phyloP scores from a whole-genome alignment of 35 echinoderm and acorn worm genomes.

The Heliocidaris tuberculata region DNA sequence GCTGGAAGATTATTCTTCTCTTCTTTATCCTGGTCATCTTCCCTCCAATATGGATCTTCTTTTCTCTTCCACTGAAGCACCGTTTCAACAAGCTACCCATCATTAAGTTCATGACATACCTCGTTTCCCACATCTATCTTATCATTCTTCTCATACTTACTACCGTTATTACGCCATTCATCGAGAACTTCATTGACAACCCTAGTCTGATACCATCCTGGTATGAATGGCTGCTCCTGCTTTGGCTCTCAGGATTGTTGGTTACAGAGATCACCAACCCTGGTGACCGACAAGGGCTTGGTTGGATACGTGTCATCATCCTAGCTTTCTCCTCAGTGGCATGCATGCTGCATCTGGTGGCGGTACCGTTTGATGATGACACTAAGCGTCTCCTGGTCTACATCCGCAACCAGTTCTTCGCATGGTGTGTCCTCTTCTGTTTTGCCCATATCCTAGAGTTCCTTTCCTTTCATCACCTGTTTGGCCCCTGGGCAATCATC shows the following conservation, averaged over 20 bases:
- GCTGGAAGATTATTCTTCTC: constrained; percentile 89
- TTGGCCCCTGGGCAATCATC: constrained; percentile 98
- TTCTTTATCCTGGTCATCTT: constrained; percentile 84
- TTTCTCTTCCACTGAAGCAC: constrained; percentile 81
- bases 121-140: constrained; percentile 90
- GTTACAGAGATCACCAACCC: constrained; percentile 91
- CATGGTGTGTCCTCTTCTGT: constrained; percentile 86
- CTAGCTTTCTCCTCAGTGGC: constrained; percentile 80
- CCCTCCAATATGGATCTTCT: constrained; percentile 84
- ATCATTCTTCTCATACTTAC: constrained; percentile 81
- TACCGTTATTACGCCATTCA: constrained; percentile 79
- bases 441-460: constrained; percentile 92
- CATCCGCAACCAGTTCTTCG: constrained; percentile 87
- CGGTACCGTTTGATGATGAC: constrained; percentile 41
- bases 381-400: constrained; percentile 64
- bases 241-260: constrained; percentile 87
- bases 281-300: constrained; percentile 85
- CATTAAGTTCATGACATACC: constrained; percentile 97
- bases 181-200: constrained; percentile 74
- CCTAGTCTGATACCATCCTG: constrained; percentile 71
- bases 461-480: constrained; percentile 93
- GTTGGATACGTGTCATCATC: constrained; percentile 90
- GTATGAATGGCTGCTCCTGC: constrained; percentile 93
- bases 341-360: constrained; percentile 69
- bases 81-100: constrained; percentile 92